Conservation (phyloP, 2,113 vertebrate genomes). For the Sula dactylatra region DNA sequence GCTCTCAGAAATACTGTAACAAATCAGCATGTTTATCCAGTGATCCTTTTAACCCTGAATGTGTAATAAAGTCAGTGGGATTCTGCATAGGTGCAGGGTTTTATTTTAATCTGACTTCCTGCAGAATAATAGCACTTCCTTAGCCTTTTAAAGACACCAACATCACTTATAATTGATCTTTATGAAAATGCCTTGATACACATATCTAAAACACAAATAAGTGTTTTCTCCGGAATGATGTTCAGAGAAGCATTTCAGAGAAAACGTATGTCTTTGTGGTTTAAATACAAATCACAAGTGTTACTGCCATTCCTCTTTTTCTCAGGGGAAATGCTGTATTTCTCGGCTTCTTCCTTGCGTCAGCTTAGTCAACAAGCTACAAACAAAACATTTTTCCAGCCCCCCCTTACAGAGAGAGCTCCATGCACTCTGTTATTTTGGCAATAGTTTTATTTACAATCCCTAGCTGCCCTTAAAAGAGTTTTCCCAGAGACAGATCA, state of each 20-base stretch:
- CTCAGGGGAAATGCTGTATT: not conserved
- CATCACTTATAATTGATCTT: not conserved
- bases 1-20: slow-evolving; percentile 25
- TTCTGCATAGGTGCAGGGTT: not conserved
- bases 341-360: not conserved
- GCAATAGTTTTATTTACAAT: not conserved
- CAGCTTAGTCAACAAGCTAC: not conserved
- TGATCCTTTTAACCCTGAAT: slow-evolving; percentile 25
- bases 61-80: slow-evolving; percentile 26
- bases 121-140: not conserved
- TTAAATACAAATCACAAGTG: slow-evolving; percentile 7
- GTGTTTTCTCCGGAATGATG: not conserved
- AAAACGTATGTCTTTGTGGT: not conserved
- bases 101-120: slow-evolving; percentile 19
- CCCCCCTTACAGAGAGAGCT: not conserved
- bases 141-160: not conserved
- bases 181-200: not conserved
- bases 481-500: not conserved
- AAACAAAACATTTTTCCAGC: not conserved
- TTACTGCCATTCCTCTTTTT: not conserved
- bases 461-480: not conserved
- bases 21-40: slow-evolving; percentile 19
- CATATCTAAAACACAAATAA: not conserved
- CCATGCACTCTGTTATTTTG: not conserved
- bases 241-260: slow-evolving; percentile 3